Conservation (phyloP, 1,140 invertebrate species). For the Zophobas morio region DNA sequence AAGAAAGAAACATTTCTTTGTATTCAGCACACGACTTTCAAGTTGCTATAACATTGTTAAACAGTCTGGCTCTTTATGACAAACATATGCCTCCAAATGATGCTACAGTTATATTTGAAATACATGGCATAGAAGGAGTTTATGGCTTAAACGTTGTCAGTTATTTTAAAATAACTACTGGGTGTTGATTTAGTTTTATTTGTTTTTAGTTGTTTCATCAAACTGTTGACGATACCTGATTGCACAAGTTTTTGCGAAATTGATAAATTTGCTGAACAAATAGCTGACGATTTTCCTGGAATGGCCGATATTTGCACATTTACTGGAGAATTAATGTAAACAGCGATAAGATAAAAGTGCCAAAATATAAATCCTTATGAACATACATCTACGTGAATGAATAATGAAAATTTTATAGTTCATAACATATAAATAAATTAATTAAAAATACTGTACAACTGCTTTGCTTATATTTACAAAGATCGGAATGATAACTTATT, state of each 20-base stretch:
- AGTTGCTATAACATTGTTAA: constrained; percentile 52
- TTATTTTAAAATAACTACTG: not conserved
- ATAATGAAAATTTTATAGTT: too few species aligned
- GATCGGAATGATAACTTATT: too few species aligned
- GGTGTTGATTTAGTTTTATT: constrained; percentile 17
- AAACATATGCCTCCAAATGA: constrained; percentile 57
- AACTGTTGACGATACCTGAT: constrained; percentile 44
- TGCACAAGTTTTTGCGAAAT: constrained; percentile 44
- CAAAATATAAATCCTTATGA: too few species aligned
- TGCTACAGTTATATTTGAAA: constrained; percentile 55
- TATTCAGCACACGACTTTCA: constrained; percentile 59
- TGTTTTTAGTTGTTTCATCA: constrained; percentile 46
- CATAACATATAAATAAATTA: too few species aligned
- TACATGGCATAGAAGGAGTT: constrained; percentile 52
- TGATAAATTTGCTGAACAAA: constrained; percentile 19
- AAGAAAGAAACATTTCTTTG: constrained; percentile 46
- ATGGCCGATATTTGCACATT: not conserved
- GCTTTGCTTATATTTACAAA: too few species aligned
- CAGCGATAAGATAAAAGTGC: not conserved
- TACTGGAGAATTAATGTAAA: constrained; percentile 11
- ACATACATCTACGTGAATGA: too few species aligned
- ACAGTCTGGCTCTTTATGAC: constrained; percentile 50
- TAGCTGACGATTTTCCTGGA: constrained; percentile 28
- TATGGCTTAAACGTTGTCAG: constrained; percentile 55
- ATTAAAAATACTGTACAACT: too few species aligned